phyloP scores from a whole-genome alignment of 2,888 invertebrate species.

The Buathra laborator region DNA sequence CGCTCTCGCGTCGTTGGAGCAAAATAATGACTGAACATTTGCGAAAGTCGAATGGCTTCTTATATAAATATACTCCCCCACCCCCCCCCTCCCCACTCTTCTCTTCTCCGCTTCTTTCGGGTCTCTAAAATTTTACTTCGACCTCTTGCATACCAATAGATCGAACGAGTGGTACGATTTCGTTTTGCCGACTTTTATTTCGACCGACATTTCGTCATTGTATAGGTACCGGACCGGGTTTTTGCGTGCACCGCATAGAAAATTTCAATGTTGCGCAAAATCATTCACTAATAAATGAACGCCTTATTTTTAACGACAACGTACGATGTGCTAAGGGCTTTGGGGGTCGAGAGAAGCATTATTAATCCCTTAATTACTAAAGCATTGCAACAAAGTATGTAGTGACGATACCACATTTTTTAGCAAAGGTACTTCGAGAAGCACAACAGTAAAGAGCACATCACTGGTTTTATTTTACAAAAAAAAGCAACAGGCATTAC shows the following conservation, averaged over 20 bases:
- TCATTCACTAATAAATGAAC: background rate
- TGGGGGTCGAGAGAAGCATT: background rate
- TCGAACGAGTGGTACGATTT: constrained; percentile 55
- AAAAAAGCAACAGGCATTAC: too few species aligned
- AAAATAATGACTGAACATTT: constrained; percentile 58
- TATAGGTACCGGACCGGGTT: constrained; percentile 6
- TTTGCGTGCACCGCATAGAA: constrained; percentile 58
- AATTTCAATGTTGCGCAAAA: constrained; percentile 7
- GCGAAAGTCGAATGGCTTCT: constrained; percentile 46
- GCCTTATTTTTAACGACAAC: constrained; percentile 1
- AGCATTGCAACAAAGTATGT: background rate
- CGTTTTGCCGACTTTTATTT: constrained; percentile 57
- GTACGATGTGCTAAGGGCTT: background rate
- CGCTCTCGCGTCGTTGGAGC: constrained; percentile 21
- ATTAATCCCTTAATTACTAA: constrained; percentile 27
- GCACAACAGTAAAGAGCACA: too few species aligned
- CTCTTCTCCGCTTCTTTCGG: constrained; percentile 22
- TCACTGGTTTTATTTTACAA: too few species aligned
- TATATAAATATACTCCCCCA: constrained; percentile 59
- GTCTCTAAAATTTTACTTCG: constrained; percentile 49
- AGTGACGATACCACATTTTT: too few species aligned
- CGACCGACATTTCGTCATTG: constrained; percentile 53
- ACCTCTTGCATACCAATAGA: constrained; percentile 63
- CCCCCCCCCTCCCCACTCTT: constrained; percentile 6
- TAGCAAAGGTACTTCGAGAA: too few species aligned